A percentile compares a stretch with the other conserved stretches of the same genome.
phyloP scores from a whole-genome alignment of 1,140 invertebrate species.

The Protaetia brevitarsis region DNA sequence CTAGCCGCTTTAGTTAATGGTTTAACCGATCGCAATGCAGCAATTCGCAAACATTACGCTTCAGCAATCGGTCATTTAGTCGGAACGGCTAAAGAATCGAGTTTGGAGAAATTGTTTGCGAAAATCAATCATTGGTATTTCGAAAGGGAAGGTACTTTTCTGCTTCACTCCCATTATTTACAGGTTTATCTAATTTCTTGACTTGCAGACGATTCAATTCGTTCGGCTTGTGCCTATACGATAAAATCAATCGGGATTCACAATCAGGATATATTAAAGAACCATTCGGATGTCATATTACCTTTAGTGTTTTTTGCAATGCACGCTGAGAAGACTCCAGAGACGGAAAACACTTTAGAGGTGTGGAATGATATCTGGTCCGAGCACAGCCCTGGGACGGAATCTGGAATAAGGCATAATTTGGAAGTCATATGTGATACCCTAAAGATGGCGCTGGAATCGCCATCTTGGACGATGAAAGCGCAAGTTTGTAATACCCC shows the following conservation, averaged over 20 bases:
- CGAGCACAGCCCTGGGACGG: conserved; percentile 81
- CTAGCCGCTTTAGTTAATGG: conserved; percentile 74
- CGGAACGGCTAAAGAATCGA: conserved; percentile 80
- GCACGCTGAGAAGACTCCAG: conserved; percentile 71
- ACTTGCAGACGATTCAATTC: conserved; percentile 61
- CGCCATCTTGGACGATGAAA: conserved; percentile 83
- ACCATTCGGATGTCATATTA: conserved; percentile 72
- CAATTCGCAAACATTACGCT: conserved; percentile 80
- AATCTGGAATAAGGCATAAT: conserved; percentile 76
- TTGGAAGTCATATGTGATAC: conserved; percentile 69
- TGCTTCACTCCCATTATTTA: conserved; percentile 23
- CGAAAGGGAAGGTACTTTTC: conserved; percentile 61
- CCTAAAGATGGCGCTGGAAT: conserved; percentile 67
- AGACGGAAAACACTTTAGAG: conserved; percentile 62
- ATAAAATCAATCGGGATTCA: conserved; percentile 79
- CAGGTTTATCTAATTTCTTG: not conserved
- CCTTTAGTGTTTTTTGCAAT: conserved; percentile 87
- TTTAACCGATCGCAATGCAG: conserved; percentile 77
- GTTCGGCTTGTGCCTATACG: conserved; percentile 72
- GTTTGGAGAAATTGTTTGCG: conserved; percentile 79
- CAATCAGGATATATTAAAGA: conserved; percentile 78
- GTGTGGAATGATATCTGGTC: conserved; percentile 88
- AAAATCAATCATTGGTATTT: conserved; percentile 73
- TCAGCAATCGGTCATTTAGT: conserved; percentile 82
- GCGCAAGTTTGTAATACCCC: conserved; percentile 57